Percentiles rank a stretch among this genome's conserved stretches.
These are phyloP conservation scores for Parnassius orleans DNA, from an alignment of 2,888 invertebrate genomes.

Conservation along the genomic window DNA sequence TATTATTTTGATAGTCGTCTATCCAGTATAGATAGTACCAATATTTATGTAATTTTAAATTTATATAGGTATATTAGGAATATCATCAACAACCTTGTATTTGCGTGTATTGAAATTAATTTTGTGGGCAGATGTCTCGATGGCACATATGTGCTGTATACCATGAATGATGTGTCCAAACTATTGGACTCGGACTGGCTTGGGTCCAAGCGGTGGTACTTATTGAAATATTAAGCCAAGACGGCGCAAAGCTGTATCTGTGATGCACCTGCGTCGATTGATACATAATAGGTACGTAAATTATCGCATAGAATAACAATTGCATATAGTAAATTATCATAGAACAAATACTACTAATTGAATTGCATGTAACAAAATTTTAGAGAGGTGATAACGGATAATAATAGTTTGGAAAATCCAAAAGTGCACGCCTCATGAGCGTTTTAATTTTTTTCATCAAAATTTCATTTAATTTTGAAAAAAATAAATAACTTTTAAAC, in stretches of 20 bases:
- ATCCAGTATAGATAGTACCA: slow-evolving; percentile 14
- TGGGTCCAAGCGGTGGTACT: slow-evolving; percentile 67
- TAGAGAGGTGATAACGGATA: neutral
- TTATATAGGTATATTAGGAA: slow-evolving; percentile 10
- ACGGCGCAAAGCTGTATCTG: slow-evolving; percentile 67
- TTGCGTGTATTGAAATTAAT: slow-evolving; percentile 19
- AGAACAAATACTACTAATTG: neutral
- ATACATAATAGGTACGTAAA: slow-evolving; percentile 2
- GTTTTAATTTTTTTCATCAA: too few species aligned
- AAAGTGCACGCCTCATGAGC: too few species aligned
- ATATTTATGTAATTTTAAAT: slow-evolving; percentile 11
- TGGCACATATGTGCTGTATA: slow-evolving; percentile 33
- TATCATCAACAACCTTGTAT: slow-evolving; percentile 8
- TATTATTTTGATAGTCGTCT: slow-evolving; percentile 10
- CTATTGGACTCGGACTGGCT: slow-evolving; percentile 53
- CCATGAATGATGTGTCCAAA: slow-evolving; percentile 39
- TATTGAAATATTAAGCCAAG: slow-evolving; percentile 80
- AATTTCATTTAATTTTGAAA: too few species aligned
- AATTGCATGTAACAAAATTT: neutral
- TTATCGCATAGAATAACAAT: slow-evolving; percentile 7
- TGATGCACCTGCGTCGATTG: slow-evolving; percentile 45
- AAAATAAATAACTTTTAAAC: too few species aligned
- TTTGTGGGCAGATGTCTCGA: slow-evolving; percentile 26
- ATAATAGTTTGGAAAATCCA: too few species aligned
- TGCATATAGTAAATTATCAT: slow-evolving; percentile 9